Conservation (phyloP, 2,113 vertebrate genomes). For the Panthera tigris region DNA sequence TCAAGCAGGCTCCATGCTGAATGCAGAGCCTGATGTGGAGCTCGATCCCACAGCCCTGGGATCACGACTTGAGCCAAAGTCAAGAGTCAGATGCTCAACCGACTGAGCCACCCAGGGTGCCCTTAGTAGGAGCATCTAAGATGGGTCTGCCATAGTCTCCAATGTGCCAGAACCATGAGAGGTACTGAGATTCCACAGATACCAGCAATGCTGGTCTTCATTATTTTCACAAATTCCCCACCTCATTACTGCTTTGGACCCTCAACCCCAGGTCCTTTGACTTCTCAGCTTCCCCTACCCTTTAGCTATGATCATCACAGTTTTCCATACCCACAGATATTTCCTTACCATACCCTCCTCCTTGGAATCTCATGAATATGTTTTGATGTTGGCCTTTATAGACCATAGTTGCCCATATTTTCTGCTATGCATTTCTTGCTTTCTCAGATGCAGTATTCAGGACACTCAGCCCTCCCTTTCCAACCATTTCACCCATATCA, state of each 20-base stretch:
- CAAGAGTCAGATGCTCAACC: too few relatives aligned
- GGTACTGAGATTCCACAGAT: background rate
- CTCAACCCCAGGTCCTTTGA: background rate
- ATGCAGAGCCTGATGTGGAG: too few relatives aligned
- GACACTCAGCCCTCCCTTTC: background rate
- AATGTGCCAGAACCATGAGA: accelerated
- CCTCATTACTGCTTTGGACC: background rate
- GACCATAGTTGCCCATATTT: background rate
- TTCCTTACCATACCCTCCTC: background rate
- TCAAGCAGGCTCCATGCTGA: too few relatives aligned
- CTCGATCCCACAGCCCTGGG: too few relatives aligned
- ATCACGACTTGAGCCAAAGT: too few relatives aligned
- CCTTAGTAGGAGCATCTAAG: too few relatives aligned
- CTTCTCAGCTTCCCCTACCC: background rate
- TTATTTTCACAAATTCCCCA: background rate
- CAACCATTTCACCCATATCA: background rate
- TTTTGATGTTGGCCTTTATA: background rate
- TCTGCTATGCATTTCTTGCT: background rate
- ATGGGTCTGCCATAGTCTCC: background rate
- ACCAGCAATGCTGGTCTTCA: background rate
- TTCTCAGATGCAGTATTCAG: background rate
- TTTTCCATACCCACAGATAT: background rate
- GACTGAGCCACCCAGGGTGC: too few relatives aligned
- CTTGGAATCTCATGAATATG: background rate
- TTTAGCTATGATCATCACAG: background rate